These are phyloP conservation scores for Phyllotreta striolata DNA, from an alignment of 2,888 invertebrate species.

Conservation along the genomic window DNA sequence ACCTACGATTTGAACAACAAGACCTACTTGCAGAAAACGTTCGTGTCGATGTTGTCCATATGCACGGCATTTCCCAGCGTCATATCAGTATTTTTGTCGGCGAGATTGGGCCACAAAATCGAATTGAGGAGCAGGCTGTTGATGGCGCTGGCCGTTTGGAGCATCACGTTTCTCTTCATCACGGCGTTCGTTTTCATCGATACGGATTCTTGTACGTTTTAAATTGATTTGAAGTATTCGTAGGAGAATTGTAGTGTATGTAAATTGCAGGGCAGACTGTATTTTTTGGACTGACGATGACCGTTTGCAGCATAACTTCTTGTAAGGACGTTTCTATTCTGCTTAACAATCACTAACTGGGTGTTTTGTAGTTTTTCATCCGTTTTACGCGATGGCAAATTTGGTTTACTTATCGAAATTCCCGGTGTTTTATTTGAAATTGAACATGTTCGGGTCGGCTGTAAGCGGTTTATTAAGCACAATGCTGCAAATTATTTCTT, in stretches of 20 bases:
- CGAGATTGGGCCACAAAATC: conserved; percentile 37
- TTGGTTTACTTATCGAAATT: conserved; percentile 30
- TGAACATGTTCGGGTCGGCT: conserved; percentile 36
- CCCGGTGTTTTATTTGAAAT: conserved; percentile 34
- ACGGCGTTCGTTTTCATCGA: conserved; percentile 34
- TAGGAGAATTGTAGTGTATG: neutral
- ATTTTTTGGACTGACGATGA: conserved; percentile 38
- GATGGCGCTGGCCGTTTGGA: conserved; percentile 12
- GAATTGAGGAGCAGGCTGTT: conserved; percentile 31
- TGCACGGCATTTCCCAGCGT: conserved; percentile 26
- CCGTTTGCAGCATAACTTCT: conserved; percentile 27
- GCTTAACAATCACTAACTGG: neutral
- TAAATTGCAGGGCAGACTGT: conserved; percentile 39
- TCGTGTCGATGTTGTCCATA: conserved; percentile 19
- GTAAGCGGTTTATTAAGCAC: conserved; percentile 32
- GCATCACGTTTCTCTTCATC: conserved; percentile 18
- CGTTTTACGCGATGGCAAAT: neutral
- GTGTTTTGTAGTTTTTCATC: conserved; percentile 15
- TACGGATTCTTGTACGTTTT: conserved; percentile 39
- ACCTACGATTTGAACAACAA: conserved; percentile 29
- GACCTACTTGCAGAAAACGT: conserved; percentile 27
- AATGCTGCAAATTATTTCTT: conserved; percentile 36
- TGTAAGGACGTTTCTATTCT: conserved; percentile 34
- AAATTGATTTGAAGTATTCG: neutral
- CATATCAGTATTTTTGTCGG: conserved; percentile 37